Evolutionary conservation across 1,140 invertebrate genomes (phyloP).

Genomic region (Musca domestica): DNA sequence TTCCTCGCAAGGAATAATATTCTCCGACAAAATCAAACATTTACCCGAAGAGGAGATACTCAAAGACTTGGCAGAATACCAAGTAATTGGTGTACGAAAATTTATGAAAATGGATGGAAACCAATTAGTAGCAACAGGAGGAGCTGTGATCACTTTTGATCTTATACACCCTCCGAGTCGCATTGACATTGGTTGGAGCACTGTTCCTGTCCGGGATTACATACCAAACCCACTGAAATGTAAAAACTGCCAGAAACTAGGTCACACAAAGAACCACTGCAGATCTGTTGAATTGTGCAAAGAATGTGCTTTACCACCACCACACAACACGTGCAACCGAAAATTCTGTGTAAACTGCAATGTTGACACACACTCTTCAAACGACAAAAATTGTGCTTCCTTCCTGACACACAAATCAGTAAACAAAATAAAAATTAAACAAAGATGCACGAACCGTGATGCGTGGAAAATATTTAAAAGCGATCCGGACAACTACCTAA

Average conservation of each 20-base stretch:
- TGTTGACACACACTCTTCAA: neutral
- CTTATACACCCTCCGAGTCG: neutral
- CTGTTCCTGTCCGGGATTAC: no score
- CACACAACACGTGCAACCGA: neutral
- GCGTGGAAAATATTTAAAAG: slow-evolving; percentile 8
- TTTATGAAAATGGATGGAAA: no score
- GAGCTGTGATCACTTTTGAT: neutral
- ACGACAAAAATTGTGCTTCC: neutral
- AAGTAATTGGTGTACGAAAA: no score
- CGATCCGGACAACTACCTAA: neutral
- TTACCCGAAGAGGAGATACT: no score
- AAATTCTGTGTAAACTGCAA: slow-evolving; percentile 11
- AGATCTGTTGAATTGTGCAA: neutral
- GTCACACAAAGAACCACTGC: slow-evolving; percentile 3
- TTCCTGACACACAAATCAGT: neutral
- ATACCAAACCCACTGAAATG: slow-evolving; percentile 4
- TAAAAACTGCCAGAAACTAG: slow-evolving; percentile 7
- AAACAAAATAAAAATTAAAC: neutral
- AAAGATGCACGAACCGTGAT: neutral
- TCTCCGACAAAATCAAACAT: no score
- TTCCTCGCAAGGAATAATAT: no score
- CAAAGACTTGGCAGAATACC: no score
- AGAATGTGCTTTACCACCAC: slow-evolving; percentile 6
- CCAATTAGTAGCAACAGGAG: neutral
- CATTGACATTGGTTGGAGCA: no score